phyloP scores from a whole-genome alignment of 2,888 invertebrate genomes.

The Caenorhabditis panamensis region DNA sequence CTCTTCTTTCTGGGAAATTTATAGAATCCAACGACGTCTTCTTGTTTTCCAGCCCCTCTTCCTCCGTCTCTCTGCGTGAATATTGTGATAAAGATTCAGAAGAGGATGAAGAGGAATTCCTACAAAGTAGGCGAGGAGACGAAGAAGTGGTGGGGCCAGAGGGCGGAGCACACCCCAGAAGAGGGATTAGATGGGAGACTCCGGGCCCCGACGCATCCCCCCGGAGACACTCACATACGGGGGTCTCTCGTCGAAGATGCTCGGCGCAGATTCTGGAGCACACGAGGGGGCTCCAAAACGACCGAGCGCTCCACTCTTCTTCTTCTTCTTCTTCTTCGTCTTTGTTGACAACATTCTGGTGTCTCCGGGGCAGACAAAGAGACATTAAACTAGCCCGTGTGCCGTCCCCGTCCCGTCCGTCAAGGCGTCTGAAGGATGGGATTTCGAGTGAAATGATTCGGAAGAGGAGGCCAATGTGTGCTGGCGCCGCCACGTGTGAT shows the following conservation, averaged over 20 bases:
- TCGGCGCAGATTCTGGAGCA: slow-evolving; percentile 55
- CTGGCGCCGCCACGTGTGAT: not conserved
- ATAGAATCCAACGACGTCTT: slow-evolving; percentile 16
- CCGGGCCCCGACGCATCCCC: slow-evolving; percentile 37
- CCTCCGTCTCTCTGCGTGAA: not conserved
- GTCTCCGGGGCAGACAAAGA: slow-evolving; percentile 53
- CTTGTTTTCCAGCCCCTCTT: not conserved
- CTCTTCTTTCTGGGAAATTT: slow-evolving; percentile 17
- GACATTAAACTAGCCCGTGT: slow-evolving; percentile 51
- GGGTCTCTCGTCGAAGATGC: slow-evolving; percentile 41
- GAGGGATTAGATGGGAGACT: slow-evolving; percentile 52
- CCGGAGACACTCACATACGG: slow-evolving; percentile 50
- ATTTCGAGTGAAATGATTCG: slow-evolving; percentile 35
- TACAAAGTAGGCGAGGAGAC: slow-evolving; percentile 11
- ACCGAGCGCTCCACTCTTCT: slow-evolving; percentile 19
- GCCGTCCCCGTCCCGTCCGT: not conserved
- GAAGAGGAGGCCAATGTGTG: slow-evolving; percentile 9
- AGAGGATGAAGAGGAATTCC: slow-evolving; percentile 16
- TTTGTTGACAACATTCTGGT: slow-evolving; percentile 58
- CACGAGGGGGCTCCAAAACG: slow-evolving; percentile 26
- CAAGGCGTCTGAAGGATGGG: slow-evolving; percentile 18
- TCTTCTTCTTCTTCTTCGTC: slow-evolving; percentile 18
- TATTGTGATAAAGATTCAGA: slow-evolving; percentile 32
- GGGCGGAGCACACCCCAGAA: not conserved
- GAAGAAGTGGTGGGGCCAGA: not conserved